Percentiles rank a stretch among this genome's conserved stretches.
These are phyloP conservation scores for Acanthacorydalis orientalis DNA, from an alignment of 2,888 invertebrate species.

Conservation along the genomic window DNA sequence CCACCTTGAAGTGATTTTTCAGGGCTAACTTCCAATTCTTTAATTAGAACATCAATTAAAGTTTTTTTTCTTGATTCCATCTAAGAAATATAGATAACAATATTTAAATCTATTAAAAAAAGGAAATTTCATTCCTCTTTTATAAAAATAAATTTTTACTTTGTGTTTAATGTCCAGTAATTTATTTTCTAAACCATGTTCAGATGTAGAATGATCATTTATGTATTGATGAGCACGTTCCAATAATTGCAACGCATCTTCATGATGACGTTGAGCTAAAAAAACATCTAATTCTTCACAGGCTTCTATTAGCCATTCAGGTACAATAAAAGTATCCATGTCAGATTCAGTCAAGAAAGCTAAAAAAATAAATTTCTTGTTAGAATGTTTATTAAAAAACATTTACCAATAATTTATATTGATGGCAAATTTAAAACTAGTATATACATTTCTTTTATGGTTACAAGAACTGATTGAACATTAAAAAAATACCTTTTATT, in stretches of 20 bases:
- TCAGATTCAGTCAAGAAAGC: slow-evolving; percentile 12
- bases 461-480: too few relatives aligned
- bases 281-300: slow-evolving; percentile 89
- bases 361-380: background rate
- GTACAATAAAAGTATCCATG: slow-evolving; percentile 22
- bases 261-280: slow-evolving; percentile 90
- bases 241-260: slow-evolving; percentile 73
- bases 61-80: slow-evolving; percentile 55
- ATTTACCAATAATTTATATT: background rate
- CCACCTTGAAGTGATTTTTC: slow-evolving; percentile 86
- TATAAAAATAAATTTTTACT: slow-evolving; percentile 10
- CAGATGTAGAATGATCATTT: slow-evolving; percentile 15
- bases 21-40: slow-evolving; percentile 76
- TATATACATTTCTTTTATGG: background rate
- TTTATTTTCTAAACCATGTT: slow-evolving; percentile 24
- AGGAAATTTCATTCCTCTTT: background rate
- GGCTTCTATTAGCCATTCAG: slow-evolving; percentile 81
- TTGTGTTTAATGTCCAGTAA: slow-evolving; percentile 31
- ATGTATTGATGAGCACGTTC: slow-evolving; percentile 46
- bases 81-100: slow-evolving; percentile 18
- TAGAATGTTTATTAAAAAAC: background rate
- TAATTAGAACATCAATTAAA: slow-evolving; percentile 72
- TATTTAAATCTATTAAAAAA: background rate
- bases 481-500: too few relatives aligned
- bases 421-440: background rate